Base-by-base conservation (phyloP, 2,797 vertebrate species). In the Gymnoscopelus braueri region DNA sequence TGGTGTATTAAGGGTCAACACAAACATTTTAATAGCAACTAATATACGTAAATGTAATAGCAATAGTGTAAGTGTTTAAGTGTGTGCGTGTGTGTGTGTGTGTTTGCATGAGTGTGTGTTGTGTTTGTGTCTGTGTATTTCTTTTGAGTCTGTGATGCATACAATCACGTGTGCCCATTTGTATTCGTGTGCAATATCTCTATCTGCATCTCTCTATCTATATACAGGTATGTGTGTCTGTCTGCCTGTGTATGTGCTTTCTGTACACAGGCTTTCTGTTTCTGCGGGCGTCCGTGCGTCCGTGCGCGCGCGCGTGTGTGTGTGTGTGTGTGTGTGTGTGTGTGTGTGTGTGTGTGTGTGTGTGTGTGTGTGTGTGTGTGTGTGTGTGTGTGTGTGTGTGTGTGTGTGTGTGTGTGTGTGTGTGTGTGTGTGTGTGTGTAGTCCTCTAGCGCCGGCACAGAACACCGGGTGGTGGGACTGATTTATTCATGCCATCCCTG, bases 401-500 rank as follows among this genome's bases (percentile, higher is more conserved):
- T 83, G 77, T 79, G 78, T 79, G 54, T 75, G 78, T 68, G 69
- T 78, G 56, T 65, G 83, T 70, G 69, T 78, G 58, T 66, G 63
- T 69, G 58, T 57, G 24, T 70, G 53, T 50, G 3, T 26, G 8
- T 48, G 58, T 55, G 24, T 68, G 53, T 50, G 3, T 35, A 10
- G 77, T 76, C 72, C 58, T 75, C 73, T 57, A 70, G 69, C 78
- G 69, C 65, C 9, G 2, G 64, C 63, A 69, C 77, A 83, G 76
- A 77, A 81, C 84, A 81, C 87, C 85, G 71, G 87, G 87, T 90
- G 87, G 86, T 80, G 70, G 62, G 66, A 44, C 63, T 88, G 82
- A 89, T 91, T 90, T 89, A 90, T 90, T 91, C 76, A 92, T 90
- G 86, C 29, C 23, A 75, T 87, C 80, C 83, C 83, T 73, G 78